Evolutionary conservation across 2,888 invertebrate genomes (phyloP).

Genomic region (Metacarcinus magister): DNA sequence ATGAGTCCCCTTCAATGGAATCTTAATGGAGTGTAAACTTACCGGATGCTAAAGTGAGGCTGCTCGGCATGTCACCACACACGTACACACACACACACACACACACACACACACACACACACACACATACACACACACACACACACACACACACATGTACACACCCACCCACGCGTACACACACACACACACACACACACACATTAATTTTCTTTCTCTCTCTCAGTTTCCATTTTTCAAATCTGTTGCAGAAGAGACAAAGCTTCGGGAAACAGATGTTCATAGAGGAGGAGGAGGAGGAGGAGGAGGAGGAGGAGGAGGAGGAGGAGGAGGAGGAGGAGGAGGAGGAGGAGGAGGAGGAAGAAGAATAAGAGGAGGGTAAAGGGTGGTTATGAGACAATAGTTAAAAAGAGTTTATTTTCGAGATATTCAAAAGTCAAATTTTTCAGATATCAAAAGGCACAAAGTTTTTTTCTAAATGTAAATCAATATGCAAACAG

Average conservation of each 20-base stretch:
- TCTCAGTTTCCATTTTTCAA: not conserved
- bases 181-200: not conserved
- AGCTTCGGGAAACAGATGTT: not conserved
- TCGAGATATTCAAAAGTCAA: too few relatives aligned
- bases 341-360: not conserved
- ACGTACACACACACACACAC: too few relatives aligned
- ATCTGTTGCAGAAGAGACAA: not conserved
- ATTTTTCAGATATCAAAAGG: too few relatives aligned
- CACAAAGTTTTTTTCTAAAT: too few relatives aligned
- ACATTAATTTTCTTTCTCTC: not conserved
- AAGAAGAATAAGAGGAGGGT: not conserved
- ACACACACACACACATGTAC: too few relatives aligned
- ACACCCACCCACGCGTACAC: not conserved
- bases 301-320: slow-evolving; percentile 10
- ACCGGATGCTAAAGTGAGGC: not conserved
- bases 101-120: too few relatives aligned
- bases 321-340: not conserved
- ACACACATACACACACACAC: too few relatives aligned
- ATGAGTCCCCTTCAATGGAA: not conserved
- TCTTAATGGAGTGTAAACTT: not conserved
- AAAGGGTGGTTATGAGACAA: not conserved
- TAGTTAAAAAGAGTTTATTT: too few relatives aligned
- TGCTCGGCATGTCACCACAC: not conserved
- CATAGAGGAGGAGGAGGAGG: not conserved
- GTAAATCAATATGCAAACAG: not conserved